Evolutionary conservation across 2,113 vertebrate species (phyloP).

Genomic region (Melanerpes aurifrons): DNA sequence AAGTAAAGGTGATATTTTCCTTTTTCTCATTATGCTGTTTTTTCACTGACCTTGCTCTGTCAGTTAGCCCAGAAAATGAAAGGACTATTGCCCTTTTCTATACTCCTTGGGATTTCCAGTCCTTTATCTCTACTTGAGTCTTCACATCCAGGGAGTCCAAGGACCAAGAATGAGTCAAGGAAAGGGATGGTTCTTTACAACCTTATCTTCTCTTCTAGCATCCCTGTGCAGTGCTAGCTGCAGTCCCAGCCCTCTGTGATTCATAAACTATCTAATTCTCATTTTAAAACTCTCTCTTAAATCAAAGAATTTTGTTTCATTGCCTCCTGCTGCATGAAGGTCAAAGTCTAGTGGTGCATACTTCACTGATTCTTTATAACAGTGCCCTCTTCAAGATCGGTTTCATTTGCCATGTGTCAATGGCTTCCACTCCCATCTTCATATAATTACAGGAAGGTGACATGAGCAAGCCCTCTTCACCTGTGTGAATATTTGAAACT

Average conservation of each 20-base stretch:
- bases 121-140: neutral
- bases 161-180: neutral
- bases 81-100: neutral
- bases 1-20: neutral
- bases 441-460: slow-evolving; percentile 60
- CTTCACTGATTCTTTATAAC: slow-evolving; percentile 57
- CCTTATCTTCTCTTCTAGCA: neutral
- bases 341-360: slow-evolving; percentile 54
- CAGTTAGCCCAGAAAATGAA: neutral
- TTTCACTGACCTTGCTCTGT: neutral
- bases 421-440: slow-evolving; percentile 41
- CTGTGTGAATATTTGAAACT: neutral
- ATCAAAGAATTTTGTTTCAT: slow-evolving; percentile 56
- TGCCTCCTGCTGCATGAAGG: slow-evolving; percentile 60
- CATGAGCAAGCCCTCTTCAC: slow-evolving; percentile 21
- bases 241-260: neutral
- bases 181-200: neutral
- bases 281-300: slow-evolving; percentile 30
- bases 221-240: neutral
- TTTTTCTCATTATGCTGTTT: neutral
- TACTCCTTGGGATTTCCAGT: neutral
- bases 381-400: neutral
- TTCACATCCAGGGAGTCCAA: neutral
- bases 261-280: slow-evolving; percentile 29
- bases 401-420: slow-evolving; percentile 47